These are phyloP conservation scores for Actenoides hombroni DNA, from an alignment of 2,113 vertebrate species.

Conservation along the genomic window DNA sequence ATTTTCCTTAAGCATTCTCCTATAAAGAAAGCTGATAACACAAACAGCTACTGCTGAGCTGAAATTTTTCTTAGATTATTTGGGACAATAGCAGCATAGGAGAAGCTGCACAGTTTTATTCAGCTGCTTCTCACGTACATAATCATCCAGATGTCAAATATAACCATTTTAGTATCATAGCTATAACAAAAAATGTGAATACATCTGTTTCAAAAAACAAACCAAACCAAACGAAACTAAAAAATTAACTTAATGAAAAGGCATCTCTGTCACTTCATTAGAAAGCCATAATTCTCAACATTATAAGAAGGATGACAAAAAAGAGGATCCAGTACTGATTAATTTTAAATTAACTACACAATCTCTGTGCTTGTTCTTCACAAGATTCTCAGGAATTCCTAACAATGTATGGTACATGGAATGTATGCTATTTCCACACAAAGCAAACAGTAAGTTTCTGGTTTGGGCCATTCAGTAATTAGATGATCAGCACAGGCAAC, in stretches of 20 bases:
- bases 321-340: not conserved
- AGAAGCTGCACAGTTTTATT: not conserved
- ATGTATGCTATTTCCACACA: not conserved
- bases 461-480: slow-evolving; percentile 50
- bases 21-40: not conserved
- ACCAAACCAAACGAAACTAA: not conserved
- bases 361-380: not conserved
- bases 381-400: not conserved
- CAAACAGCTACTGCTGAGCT: not conserved
- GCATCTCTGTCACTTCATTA: not conserved
- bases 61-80: not conserved
- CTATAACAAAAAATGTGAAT: not conserved
- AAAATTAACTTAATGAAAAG: not conserved
- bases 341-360: not conserved
- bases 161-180: not conserved
- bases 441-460: slow-evolving; percentile 43
- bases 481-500: slow-evolving; percentile 37
- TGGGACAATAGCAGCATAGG: not conserved
- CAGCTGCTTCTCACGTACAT: not conserved
- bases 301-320: not conserved
- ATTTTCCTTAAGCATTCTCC: not conserved
- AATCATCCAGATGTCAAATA: not conserved
- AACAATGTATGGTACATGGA: not conserved
- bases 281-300: not conserved
- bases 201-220: not conserved